Evolutionary conservation across 2,797 vertebrate species (phyloP), one percentile per base, ranked within the genome.

Genomic region (Fistularia tabacaria): DNA sequence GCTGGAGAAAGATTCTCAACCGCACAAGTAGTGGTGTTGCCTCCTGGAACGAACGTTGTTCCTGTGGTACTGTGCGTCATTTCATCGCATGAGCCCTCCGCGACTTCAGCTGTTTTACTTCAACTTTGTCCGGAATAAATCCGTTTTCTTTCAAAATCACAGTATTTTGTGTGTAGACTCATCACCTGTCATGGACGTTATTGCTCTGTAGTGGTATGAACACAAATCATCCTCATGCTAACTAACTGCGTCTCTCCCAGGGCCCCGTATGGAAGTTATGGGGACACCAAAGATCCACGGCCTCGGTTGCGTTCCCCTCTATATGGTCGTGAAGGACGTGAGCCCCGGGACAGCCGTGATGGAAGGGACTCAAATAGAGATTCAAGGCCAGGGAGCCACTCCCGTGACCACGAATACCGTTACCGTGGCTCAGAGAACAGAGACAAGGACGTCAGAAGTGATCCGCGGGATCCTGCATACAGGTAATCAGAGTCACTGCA

Each of bases 341-440:
- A 88, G 12, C 72, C 88, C 63, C 87, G 94, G 66, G 95, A 96
- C 1, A 6, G 83, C 36, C 93, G 94, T 1, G 85, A 87, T 7
- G 55, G 65, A 4, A 76, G 82, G 68, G 87, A 88, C 9, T 58
- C 73, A 0, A 64, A 59, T 0, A 66, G 90, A 46, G 90, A 91
- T 48, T 59, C 71, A 0, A 72, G 90, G 37, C 59, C 79, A 0
- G 36, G 54, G 0, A 73, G 73, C 42, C 85, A 84, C 37, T 80
- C 87, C 4, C 86, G 90, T 1, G 90, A 92, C 43, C 77, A 80
- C 0, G 87, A 88, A 7, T 66, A 50, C 0, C 3, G 82, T 4
- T 87, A 73, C 50, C 76, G 85, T 0, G 47, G 69, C 54, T 64
- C 85, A 0, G 81, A 69, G 42, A 52, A 6, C 69, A 76, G 90